phyloP scores from a whole-genome alignment of 2,797 vertebrate genomes.

The Limnodromus scolopaceus region DNA sequence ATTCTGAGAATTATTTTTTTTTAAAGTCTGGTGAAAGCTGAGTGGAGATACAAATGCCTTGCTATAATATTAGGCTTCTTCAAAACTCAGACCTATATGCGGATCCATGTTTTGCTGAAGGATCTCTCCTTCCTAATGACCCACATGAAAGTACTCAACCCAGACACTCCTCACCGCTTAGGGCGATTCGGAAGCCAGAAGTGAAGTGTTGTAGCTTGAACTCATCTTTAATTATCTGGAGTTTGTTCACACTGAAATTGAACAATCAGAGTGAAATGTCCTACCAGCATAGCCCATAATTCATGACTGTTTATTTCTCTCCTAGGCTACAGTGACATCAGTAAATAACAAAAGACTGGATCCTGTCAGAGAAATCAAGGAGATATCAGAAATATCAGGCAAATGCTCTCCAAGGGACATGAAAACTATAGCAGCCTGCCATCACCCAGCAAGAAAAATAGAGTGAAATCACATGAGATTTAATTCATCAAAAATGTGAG shows the following conservation, averaged over 20 bases:
- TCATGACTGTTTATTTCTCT: constrained; percentile 61
- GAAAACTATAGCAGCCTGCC: not conserved
- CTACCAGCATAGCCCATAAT: constrained; percentile 30
- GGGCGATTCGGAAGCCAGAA: not conserved
- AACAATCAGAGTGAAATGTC: not conserved
- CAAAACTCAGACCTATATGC: not conserved
- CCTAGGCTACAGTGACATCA: constrained; percentile 64
- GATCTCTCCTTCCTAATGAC: not conserved
- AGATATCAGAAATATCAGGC: not conserved
- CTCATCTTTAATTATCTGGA: constrained; percentile 19
- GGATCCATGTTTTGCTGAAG: not conserved
- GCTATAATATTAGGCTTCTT: not conserved
- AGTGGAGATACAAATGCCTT: not conserved
- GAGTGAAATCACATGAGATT: constrained; percentile 21
- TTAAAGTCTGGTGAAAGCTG: not conserved
- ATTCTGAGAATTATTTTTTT: not conserved
- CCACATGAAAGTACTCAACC: not conserved
- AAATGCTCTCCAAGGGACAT: not conserved
- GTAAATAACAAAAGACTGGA: constrained; percentile 54
- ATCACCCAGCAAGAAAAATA: not conserved
- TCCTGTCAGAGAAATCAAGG: constrained; percentile 39
- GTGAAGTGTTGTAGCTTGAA: not conserved
- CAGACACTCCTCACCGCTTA: not conserved
- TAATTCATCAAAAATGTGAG: constrained; percentile 25
- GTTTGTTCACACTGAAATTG: constrained; percentile 25